Base-by-base conservation (phyloP, 30 jellyfish, hydroid and myxozoan species). In the Pseudorhiza aurosa region DNA sequence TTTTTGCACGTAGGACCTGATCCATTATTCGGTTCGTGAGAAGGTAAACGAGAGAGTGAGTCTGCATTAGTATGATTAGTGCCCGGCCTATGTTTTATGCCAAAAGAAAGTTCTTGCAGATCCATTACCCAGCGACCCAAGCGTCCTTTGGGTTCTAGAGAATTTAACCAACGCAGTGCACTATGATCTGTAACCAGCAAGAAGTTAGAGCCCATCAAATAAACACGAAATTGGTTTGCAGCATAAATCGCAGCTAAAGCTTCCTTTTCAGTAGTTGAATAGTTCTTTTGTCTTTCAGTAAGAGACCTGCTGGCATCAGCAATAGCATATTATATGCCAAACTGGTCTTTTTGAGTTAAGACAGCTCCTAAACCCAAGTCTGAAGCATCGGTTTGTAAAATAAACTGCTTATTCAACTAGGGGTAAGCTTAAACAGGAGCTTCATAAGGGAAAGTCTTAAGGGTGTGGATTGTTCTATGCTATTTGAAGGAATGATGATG, bases 31-130 rank as follows among this genome's bases (percentile, higher is more conserved):
- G 1, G n/a, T 6, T 18, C n/a, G 6, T 1, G 11, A 8, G 60
- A 2, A 28, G 59, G 39, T 37, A 64, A 64, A 32, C 78, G 78
- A 0, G 78, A 64, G 18, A 64, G 75, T 19, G 87, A 78, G 28
- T 73, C 87, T 8, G 87, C 59, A 49, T 73, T n/a, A 6, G 63
- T 62, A 73, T 73, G 27, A 10, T 32, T 59, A 18, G 37, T 4
- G 28, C 87, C 87, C 12, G 74, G 87, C 50, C 87, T 18, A 33
- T 75, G 88, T n/a, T n/a, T n/a, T n/a, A n/a, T n/a, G n/a, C n/a
- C n/a, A n/a, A n/a, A n/a, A 21, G 14, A 24, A 4, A 6, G 30
- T 40, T 53, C 79, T 28, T 75, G 79, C 22, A 75, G 35, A 4
- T 53, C 79, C 49, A 75, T 75, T 39, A 58, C 68, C 89, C 89